Evolutionary conservation across 2,888 invertebrate genomes (phyloP), one percentile per base, ranked within the genome.

Genomic region (Zootermopsis nevadensis): DNA sequence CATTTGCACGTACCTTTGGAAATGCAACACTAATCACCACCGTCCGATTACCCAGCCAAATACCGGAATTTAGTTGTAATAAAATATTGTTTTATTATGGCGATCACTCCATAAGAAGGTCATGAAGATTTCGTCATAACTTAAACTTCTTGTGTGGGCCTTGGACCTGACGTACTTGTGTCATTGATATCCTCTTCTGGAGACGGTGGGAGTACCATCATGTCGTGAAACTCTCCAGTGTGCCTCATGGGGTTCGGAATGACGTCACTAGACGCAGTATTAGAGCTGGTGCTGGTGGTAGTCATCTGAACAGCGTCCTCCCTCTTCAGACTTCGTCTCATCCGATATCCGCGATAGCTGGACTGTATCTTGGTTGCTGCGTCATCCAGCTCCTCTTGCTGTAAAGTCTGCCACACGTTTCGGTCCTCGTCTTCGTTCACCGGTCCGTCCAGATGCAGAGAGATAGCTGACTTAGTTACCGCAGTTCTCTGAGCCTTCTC

Each of bases 191-290:
- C 74, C 38, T 38, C 74, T 74, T 74, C 55, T 4, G 66, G 60
- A 24, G 79, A 38, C 24, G 88, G 83, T 2, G 89, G 88, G 72
- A 89, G 85, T 2, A 89, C 88, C 19, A 89, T 86, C 82, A 89
- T 88, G 85, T 89, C 89, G 83, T 90, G 89, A 85, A 89, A 89
- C 86, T 90, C 89, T n/a, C 89, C 89, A 4, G 89, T 89, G 38
- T 89, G 89, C 82, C 87, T 88, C 12, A 88, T n/a, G 1, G 31
- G 42, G 12, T 24, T 66, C 2, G 38, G n/a, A 10, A 67, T 55
- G 38, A n/a, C 48, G n/a, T 19, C 66, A n/a, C 83, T 84, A n/a
- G 82, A 81, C 27, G 80, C 81, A 0, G 74, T 81, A 1, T 67
- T 66, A 48, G 79, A 33, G 48, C 81, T 84, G 60, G 82, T 84